A percentile compares a stretch with the other conserved stretches of the same genome.
phyloP scores from a whole-genome alignment of 2,113 vertebrate species.

The Daphoenositta chrysoptera region DNA sequence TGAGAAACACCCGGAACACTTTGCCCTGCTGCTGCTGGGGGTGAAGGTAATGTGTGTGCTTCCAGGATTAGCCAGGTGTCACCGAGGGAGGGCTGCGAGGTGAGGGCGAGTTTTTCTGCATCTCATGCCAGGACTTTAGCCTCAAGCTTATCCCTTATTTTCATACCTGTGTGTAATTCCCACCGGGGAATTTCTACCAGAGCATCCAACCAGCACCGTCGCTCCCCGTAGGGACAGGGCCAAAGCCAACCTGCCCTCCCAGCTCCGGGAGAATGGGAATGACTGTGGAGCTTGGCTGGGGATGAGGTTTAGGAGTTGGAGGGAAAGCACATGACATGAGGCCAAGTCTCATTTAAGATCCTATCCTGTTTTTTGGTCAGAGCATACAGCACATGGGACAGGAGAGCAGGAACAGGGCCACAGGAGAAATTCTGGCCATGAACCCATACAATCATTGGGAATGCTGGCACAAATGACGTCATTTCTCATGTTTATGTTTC shows the following conservation, averaged over 20 bases:
- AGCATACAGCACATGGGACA: background rate
- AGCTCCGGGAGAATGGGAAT: background rate
- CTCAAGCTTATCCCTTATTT: conserved; percentile 8
- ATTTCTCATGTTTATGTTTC: conserved; percentile 33
- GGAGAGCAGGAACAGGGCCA: background rate
- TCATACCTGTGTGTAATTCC: background rate
- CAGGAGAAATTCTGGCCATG: background rate
- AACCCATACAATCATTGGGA: background rate
- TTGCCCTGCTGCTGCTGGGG: background rate
- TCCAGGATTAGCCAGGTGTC: background rate
- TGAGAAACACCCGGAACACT: background rate
- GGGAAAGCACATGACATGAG: background rate
- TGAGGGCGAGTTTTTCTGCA: background rate
- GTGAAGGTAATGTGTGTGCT: background rate
- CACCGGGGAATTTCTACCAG: background rate
- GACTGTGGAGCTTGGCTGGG: background rate
- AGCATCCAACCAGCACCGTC: background rate
- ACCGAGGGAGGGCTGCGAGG: background rate
- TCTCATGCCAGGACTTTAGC: background rate
- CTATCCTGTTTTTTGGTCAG: conserved; percentile 1
- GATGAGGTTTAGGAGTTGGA: background rate
- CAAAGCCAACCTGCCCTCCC: background rate
- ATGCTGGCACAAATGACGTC: background rate
- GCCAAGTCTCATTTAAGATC: background rate
- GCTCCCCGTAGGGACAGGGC: background rate